Evolutionary conservation across 2,888 invertebrate genomes (phyloP), one percentile per base, ranked within the genome.

Genomic region (Epistrophella euchroma): DNA sequence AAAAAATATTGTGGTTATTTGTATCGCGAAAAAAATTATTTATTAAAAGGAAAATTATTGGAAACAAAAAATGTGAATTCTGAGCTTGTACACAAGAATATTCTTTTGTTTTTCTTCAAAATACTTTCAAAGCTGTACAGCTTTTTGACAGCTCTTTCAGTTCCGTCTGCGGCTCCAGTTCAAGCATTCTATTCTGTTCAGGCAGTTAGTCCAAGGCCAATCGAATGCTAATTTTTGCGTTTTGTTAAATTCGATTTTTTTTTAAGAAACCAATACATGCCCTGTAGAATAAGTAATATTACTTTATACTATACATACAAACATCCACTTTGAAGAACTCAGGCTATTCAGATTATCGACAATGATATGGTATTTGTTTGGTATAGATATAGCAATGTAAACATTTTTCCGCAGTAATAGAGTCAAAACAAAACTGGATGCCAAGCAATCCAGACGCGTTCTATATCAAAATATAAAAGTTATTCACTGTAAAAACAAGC

Each of bases 401-500:
- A 73, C 40, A 32, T 35, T 68, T 15, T 58, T 58, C 58, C 35
- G 37, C 11, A 45, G 52, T 50, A 43, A 58, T 71, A 68, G 58
- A 72, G 6, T 62, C 85, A 85, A 66, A 85, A 68, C 72, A 68
- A 68, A 72, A 55, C 58, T 76, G 71, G 60, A 72, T 58, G 62
- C 66, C 68, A 11, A 76, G 85, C 73, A 56, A 62, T 76, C 25
- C 60, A 73, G 81, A 76, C 81, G 76, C 60, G 50, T 66, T 75
- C 22, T 13, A 17, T 10, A 19, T 6, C 13, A 17, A 32, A 45
- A 77, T 45, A 25, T 4, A 64, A 81, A 77, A 58, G 22, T 58
- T 55, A 15, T 15, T 62, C 40, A 47, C 15, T 52, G 2, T 15
- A 10, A n/a, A 58, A 13, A 19, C 17, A 13, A 58, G 19, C 11